A percentile compares a stretch with the other conserved stretches of the same genome.
Evolutionary conservation across 2,888 invertebrate species (phyloP).

Genomic region (Coelinius sp.): DNA sequence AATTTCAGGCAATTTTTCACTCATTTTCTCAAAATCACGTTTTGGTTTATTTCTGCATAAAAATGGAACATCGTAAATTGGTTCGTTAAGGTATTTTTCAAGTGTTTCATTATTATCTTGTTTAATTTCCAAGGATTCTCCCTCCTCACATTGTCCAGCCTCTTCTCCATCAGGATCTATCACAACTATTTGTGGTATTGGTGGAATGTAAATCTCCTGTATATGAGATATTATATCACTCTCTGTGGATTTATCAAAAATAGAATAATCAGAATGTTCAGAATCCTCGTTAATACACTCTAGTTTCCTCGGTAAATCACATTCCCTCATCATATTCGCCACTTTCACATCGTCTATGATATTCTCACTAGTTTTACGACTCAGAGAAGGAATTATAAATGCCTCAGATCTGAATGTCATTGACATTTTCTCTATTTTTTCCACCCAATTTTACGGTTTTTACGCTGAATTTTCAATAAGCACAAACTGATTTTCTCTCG

Average conservation of each 20-base stretch:
- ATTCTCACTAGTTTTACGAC: slow-evolving; percentile 43
- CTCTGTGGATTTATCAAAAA: slow-evolving; percentile 12
- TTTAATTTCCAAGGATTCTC: neutral
- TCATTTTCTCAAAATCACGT: neutral
- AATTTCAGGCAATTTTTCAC: neutral
- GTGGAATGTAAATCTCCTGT: neutral
- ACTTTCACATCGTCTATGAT: slow-evolving; percentile 53
- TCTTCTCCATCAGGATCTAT: neutral
- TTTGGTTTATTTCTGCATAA: slow-evolving; percentile 3
- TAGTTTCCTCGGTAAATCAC: neutral
- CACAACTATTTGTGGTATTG: no score
- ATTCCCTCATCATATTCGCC: slow-evolving; percentile 43
- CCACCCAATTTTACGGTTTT: neutral
- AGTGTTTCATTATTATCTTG: neutral
- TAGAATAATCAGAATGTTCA: neutral
- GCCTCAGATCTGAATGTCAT: slow-evolving; percentile 58
- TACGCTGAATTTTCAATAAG: neutral
- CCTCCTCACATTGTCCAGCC: neutral
- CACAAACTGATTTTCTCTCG: neutral
- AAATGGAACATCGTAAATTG: slow-evolving; percentile 51
- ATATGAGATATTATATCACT: neutral
- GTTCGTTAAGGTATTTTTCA: slow-evolving; percentile 42
- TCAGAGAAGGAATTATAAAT: slow-evolving; percentile 56
- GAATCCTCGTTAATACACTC: slow-evolving; percentile 16
- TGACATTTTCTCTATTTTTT: slow-evolving; percentile 15